Evolutionary conservation across 2,797 vertebrate species (phyloP).

Genomic region (Lithobates sylvaticus): DNA sequence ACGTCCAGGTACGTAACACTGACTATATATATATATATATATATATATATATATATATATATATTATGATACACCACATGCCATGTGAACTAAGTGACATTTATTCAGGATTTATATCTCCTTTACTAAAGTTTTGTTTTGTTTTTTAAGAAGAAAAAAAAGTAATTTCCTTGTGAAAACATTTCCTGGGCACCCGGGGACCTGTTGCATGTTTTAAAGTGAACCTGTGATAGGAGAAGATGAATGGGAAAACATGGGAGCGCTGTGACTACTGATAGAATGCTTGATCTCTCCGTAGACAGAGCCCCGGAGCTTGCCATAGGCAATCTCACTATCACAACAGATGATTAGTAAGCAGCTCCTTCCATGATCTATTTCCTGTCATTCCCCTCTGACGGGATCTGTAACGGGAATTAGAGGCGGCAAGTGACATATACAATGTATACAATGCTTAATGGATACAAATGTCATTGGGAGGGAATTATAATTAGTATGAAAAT

Average conservation of each 20-base stretch:
- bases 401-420: neutral
- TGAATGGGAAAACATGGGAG: neutral
- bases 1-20: no score
- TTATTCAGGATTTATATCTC: no score
- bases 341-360: conserved; percentile 3
- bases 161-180: neutral
- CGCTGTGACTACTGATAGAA: neutral
- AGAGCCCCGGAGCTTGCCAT: conserved; percentile 14
- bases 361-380: neutral
- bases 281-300: conserved; percentile 10
- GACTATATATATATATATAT: no score
- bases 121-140: no score
- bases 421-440: neutral
- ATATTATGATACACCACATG: no score
- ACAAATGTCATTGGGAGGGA: no score
- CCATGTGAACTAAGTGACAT: no score
- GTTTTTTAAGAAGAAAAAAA: no score
- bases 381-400: neutral
- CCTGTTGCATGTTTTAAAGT: neutral
- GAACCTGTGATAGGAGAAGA: neutral
- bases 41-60: no score
- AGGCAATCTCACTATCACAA: conserved; percentile 29
- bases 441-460: no score
- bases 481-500: no score
- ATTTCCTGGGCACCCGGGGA: neutral